Evolutionary conservation across 2,888 invertebrate species (phyloP).

Genomic region (Nephrotoma flavescens): DNA sequence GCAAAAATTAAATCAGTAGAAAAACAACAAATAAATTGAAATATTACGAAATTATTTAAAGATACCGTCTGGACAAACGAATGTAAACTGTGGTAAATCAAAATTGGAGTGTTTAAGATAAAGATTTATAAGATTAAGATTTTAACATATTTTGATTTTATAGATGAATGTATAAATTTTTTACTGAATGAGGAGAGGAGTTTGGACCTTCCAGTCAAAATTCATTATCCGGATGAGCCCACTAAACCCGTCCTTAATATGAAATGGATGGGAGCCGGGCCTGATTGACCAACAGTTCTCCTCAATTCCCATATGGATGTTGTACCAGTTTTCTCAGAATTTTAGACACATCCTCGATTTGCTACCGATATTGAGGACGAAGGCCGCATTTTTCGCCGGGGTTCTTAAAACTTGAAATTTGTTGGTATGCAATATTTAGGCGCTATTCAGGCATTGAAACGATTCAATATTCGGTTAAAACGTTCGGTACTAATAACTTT

Average conservation of each 20-base stretch:
- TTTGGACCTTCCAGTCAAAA: conserved; percentile 46
- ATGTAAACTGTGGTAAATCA: too few species aligned
- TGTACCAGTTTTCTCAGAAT: conserved; percentile 65
- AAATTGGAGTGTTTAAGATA: neutral
- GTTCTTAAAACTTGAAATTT: too few species aligned
- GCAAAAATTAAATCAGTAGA: too few species aligned
- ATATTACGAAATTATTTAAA: conserved; percentile 64
- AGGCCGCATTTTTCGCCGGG: too few species aligned
- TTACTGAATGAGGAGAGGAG: conserved; percentile 50
- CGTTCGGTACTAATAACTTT: too few species aligned
- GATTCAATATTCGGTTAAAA: conserved; percentile 36
- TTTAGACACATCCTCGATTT: conserved; percentile 80
- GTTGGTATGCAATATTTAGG: too few species aligned
- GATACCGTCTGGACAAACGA: conserved; percentile 69
- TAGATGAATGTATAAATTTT: too few species aligned
- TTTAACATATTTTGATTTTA: conserved; percentile 24
- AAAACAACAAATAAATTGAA: too few species aligned
- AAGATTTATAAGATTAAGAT: neutral
- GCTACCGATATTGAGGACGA: conserved; percentile 66
- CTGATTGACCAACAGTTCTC: conserved; percentile 55
- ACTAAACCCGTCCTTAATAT: conserved; percentile 65
- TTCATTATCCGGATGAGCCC: conserved; percentile 38
- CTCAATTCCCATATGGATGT: conserved; percentile 77
- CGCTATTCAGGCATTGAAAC: conserved; percentile 50
- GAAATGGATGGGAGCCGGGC: conserved; percentile 61